Evolutionary conservation across 2,888 invertebrate genomes (phyloP).

Genomic region (Aricia artaxerxes): DNA sequence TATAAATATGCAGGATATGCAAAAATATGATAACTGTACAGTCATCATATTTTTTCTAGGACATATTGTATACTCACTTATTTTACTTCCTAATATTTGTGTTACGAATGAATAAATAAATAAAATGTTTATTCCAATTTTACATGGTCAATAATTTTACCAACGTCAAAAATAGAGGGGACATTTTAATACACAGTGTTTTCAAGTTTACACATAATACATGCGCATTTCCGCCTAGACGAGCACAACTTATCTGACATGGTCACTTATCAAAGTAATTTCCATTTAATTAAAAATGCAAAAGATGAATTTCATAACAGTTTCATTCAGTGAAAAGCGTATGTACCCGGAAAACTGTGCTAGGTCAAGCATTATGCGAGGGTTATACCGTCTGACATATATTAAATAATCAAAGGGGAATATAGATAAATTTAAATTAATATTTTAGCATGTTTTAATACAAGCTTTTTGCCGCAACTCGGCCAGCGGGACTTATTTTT

Average conservation of each 20-base stretch:
- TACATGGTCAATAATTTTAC: not conserved
- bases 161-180: not conserved
- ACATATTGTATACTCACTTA: no score
- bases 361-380: slow-evolving; percentile 13
- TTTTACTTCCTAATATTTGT: no score
- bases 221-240: not conserved
- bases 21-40: no score
- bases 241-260: not conserved
- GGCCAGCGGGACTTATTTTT: no score
- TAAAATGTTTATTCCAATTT: not conserved
- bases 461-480: not conserved
- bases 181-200: not conserved
- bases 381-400: not conserved
- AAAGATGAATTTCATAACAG: not conserved
- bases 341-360: slow-evolving; percentile 12
- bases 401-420: not conserved
- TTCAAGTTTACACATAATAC: not conserved
- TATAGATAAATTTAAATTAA: not conserved
- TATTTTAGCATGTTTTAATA: not conserved
- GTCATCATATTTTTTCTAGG: no score
- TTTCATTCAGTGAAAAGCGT: not conserved
- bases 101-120: no score
- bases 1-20: no score
- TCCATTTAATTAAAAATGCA: not conserved
- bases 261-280: slow-evolving; percentile 3